Evolutionary conservation across 2,888 invertebrate species (phyloP), one percentile per base, ranked within the genome.

Genomic region (Teleiodes luculella): DNA sequence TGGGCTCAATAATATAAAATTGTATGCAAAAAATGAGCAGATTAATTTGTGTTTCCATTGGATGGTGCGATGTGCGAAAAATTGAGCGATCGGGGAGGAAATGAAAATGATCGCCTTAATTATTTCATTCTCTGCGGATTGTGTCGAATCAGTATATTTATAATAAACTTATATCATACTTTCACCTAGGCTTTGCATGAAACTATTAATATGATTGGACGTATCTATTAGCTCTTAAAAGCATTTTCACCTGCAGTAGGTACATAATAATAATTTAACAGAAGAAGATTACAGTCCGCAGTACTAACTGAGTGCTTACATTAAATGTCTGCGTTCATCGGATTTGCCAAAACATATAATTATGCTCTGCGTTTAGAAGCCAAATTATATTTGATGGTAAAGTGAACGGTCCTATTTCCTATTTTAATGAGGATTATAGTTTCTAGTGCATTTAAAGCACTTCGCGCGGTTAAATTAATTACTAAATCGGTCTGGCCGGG

Each of bases 41-140:
- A 89, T 89, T 89, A 89, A 89, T 87, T 88, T 87, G 79, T 81
- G 74, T 86, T 86, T 87, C 81, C 86, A 86, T 87, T 80, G 86
- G 81, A 74, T 70, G 78, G 83, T 83, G 84, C 87, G 84, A 81
- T 86, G 77, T 86, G 88, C 87, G 89, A 89, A 83, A 89, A 89
- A 89, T 89, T 89, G 89, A 74, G 76, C 76, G 78, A 63, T 70
- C 80, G 64, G 77, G 72, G 73, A 75, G 75, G 79, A 82, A 89
- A 87, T 88, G 82, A 79, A 87, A 86, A 86, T 84, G 83, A 85
- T 82, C 75, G 79, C 70, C 58, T 70, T 74, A 78, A 81, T 81
- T 77, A 81, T 85, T 80, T 80, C 79, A 74, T 77, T 79, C 65
- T 71, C 68, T 67, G 65, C 68, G 72, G 75, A 78, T 75, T 77